Evolutionary conservation across 2,113 vertebrate species (phyloP).

Genomic region (Speoplatyrhinus poulsoni): DNA sequence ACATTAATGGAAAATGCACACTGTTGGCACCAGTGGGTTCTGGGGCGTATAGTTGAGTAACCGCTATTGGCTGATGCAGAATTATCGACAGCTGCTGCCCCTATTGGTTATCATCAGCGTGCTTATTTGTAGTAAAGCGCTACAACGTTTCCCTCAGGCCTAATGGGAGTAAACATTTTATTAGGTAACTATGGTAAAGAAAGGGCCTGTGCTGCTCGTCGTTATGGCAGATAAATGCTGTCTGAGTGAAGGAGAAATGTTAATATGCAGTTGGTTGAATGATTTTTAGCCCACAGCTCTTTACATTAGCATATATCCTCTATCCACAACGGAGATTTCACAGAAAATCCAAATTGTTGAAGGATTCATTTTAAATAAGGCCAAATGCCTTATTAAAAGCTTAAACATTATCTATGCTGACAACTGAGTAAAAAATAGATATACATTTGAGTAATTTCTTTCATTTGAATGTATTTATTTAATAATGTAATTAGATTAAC

Average conservation of each 20-base stretch:
- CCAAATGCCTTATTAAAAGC: not conserved
- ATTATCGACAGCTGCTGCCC: slow-evolving; percentile 53
- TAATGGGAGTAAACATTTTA: slow-evolving; percentile 62
- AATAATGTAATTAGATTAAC: not conserved
- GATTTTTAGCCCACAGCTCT: slow-evolving; percentile 32
- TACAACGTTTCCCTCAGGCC: slow-evolving; percentile 39
- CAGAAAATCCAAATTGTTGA: slow-evolving; percentile 18
- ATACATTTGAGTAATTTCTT: not conserved
- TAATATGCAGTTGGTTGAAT: slow-evolving; percentile 41
- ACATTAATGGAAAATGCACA: slow-evolving; percentile 47
- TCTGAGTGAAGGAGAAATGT: slow-evolving; percentile 53
- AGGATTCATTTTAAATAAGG: slow-evolving; percentile 3
- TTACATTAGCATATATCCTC: slow-evolving; percentile 29
- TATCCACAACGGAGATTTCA: slow-evolving; percentile 22
- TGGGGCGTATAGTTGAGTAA: slow-evolving; percentile 31
- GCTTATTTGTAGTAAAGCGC: slow-evolving; percentile 11
- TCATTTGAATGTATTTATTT: slow-evolving; percentile 4
- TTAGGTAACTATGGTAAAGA: slow-evolving; percentile 49
- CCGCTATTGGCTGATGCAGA: slow-evolving; percentile 49
- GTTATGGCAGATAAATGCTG: slow-evolving; percentile 50
- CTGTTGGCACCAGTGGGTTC: slow-evolving; percentile 23
- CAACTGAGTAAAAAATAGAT: not conserved
- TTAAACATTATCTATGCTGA: not conserved
- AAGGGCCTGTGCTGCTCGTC: slow-evolving; percentile 33
- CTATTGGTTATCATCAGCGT: slow-evolving; percentile 49